A percentile compares a stretch with the other conserved stretches of the same genome.
Evolutionary conservation across 2,113 vertebrate genomes (phyloP).

Genomic region (Crotophaga sulcirostris): DNA sequence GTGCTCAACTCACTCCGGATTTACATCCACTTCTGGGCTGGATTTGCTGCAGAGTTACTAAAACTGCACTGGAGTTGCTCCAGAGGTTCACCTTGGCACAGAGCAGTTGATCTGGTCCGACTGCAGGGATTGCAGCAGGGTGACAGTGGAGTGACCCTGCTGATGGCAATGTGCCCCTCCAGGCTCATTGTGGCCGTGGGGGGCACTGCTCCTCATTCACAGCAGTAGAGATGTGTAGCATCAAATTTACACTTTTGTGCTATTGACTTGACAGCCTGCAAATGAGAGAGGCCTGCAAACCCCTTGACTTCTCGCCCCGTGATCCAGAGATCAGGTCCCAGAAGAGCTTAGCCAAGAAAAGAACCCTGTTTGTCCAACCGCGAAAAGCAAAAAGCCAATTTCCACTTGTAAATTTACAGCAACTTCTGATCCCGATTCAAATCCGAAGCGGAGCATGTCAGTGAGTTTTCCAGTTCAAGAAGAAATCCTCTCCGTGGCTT

Average conservation of each 20-base stretch:
- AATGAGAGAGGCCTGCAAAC: background rate
- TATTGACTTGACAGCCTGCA: background rate
- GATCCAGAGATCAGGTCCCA: background rate
- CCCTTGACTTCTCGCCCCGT: background rate
- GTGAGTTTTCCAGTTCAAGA: background rate
- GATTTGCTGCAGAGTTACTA: background rate
- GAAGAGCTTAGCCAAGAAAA: background rate
- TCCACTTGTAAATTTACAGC: background rate
- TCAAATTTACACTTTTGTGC: fast-evolving
- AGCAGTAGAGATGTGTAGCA: background rate
- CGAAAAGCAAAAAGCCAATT: background rate
- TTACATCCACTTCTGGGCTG: background rate
- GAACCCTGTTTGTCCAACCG: background rate
- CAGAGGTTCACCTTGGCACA: background rate
- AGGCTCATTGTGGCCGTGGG: background rate
- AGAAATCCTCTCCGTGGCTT: background rate
- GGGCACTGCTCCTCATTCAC: background rate
- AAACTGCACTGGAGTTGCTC: background rate
- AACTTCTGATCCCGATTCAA: background rate
- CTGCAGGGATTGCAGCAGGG: background rate
- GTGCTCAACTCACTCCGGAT: background rate
- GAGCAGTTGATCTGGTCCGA: background rate
- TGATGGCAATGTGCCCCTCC: background rate
- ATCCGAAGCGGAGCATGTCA: background rate
- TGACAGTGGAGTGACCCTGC: background rate